phyloP scores from a whole-genome alignment of 2,797 vertebrate genomes.

The Xerus rutilus region DNA sequence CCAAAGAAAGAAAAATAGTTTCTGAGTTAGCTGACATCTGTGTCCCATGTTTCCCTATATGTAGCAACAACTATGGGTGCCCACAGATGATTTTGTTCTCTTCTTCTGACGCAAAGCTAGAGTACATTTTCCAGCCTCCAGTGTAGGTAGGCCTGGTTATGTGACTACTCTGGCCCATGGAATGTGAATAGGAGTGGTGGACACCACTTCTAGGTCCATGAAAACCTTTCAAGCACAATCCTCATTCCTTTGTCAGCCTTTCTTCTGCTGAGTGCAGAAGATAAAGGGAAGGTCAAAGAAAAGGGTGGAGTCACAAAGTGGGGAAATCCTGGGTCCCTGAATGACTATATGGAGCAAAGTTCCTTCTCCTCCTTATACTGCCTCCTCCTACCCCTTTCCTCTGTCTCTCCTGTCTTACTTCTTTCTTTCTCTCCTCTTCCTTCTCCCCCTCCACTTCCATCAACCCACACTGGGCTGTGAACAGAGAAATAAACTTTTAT shows the following conservation, averaged over 20 bases:
- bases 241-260: neutral
- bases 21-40: neutral
- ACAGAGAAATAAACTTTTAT: conserved; percentile 9
- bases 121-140: neutral
- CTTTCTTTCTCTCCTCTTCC: neutral
- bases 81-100: neutral
- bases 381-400: neutral
- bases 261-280: neutral
- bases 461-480: neutral
- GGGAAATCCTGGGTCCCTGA: neutral
- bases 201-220: neutral
- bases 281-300: neutral
- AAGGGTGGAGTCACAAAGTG: neutral
- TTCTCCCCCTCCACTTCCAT: neutral
- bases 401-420: too few species aligned
- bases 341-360: neutral
- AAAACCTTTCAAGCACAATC: neutral
- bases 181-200: neutral
- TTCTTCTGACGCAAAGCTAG: neutral
- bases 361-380: neutral
- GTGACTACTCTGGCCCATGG: neutral
- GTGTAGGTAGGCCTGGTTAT: neutral
- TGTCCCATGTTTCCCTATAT: neutral
- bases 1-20: neutral
- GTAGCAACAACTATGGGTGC: neutral